Percentiles rank a stretch among this genome's conserved stretches.
Evolutionary conservation across 23 tunicate species (phyloP).

Genomic region (Diplosoma virens): DNA sequence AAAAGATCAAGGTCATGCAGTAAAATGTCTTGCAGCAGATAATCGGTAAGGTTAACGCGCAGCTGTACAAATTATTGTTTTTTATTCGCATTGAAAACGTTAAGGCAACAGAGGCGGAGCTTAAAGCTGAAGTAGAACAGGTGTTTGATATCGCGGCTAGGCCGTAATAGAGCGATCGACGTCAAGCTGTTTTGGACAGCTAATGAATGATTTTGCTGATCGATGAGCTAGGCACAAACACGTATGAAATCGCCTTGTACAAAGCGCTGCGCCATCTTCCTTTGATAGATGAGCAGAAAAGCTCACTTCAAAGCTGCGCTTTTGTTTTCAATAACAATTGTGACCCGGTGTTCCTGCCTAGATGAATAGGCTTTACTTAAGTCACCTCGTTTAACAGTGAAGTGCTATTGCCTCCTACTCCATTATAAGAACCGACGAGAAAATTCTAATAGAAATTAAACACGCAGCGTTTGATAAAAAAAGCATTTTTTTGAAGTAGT

Average conservation of each 20-base stretch:
- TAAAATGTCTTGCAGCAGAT: too few relatives aligned
- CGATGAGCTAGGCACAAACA: conserved; percentile 17
- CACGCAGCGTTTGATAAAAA: too few relatives aligned
- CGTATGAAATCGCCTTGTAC: conserved; percentile 29
- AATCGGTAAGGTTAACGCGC: too few relatives aligned
- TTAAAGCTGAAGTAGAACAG: conserved; percentile 20
- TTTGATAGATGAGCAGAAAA: conserved; percentile 11
- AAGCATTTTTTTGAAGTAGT: too few relatives aligned
- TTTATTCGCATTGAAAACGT: too few relatives aligned
- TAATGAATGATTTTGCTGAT: conserved; percentile 13
- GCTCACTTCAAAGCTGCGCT: conserved; percentile 41
- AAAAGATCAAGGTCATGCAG: too few relatives aligned
- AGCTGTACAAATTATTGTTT: too few relatives aligned
- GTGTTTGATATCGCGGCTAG: conserved; percentile 22
- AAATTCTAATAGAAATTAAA: too few relatives aligned
- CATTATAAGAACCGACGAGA: too few relatives aligned
- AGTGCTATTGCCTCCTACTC: too few relatives aligned
- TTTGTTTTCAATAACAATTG: conserved; percentile 12
- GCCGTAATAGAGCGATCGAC: conserved; percentile 5
- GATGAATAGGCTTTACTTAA: not conserved
- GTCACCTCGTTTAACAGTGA: not conserved
- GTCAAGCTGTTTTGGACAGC: not conserved
- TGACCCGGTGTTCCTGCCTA: conserved; percentile 14
- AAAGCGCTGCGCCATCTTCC: conserved; percentile 11
- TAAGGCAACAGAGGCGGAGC: too few relatives aligned